These are phyloP conservation scores for Synergus japonicus DNA, from an alignment of 2,888 invertebrate species.

Conservation along the genomic window DNA sequence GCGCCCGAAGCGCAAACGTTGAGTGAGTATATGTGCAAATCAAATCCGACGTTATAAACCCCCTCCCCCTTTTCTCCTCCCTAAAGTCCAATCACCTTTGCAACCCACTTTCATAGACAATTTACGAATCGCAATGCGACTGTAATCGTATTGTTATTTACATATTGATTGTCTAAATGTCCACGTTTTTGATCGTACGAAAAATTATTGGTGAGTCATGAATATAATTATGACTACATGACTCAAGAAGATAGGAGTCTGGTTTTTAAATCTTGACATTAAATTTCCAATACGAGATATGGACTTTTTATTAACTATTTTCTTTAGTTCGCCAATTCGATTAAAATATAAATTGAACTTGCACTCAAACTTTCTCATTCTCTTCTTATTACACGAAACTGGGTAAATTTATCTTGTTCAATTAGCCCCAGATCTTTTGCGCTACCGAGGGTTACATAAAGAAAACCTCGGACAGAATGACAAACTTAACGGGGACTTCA, in stretches of 20 bases:
- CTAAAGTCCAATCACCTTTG: not conserved
- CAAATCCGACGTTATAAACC: not conserved
- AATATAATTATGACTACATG: not conserved
- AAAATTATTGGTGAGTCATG: not conserved
- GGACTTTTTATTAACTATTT: too few species aligned
- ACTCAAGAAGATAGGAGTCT: not conserved
- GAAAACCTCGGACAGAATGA: conserved; percentile 64
- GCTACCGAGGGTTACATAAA: conserved; percentile 62
- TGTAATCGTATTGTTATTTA: not conserved
- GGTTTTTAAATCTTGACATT: not conserved
- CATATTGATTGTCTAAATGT: not conserved
- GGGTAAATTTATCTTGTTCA: conserved; percentile 70
- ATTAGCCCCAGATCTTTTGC: conserved; percentile 67
- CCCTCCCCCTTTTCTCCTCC: not conserved
- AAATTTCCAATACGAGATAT: not conserved
- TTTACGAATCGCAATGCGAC: too few species aligned
- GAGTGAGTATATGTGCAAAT: not conserved
- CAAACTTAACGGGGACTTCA: conserved; percentile 69
- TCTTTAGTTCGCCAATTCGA: too few species aligned
- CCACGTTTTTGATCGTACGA: not conserved
- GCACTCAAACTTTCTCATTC: not conserved
- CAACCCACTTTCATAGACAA: not conserved
- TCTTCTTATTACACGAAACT: conserved; percentile 10
- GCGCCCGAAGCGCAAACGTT: conserved; percentile 40
- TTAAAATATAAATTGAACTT: not conserved